Conservation (phyloP, 2,888 invertebrate species). For the Ecdyonurus torrentis region DNA sequence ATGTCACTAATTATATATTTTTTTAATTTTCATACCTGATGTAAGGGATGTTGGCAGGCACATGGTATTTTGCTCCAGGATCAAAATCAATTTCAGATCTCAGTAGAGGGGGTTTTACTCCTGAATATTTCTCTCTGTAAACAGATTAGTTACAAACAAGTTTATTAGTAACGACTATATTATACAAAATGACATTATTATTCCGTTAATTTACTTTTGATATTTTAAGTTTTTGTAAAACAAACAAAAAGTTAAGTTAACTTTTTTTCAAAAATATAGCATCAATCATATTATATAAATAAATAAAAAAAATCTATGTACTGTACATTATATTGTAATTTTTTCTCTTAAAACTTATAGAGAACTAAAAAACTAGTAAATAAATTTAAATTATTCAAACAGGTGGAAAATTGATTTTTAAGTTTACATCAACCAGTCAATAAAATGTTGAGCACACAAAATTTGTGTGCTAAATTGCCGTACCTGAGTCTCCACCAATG, state of each 20-base stretch:
- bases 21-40: constrained; percentile 72
- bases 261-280: no score
- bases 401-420: not conserved
- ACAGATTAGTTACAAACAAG: no score
- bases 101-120: constrained; percentile 69
- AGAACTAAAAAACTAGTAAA: not conserved
- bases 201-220: no score
- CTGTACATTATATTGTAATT: constrained; percentile 12
- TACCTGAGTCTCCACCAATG: constrained; percentile 77
- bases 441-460: not conserved
- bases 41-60: constrained; percentile 79
- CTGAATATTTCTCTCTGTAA: constrained; percentile 66
- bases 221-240: no score
- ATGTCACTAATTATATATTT: not conserved
- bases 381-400: not conserved
- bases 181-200: no score
- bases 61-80: constrained; percentile 82
- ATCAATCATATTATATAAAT: no score
- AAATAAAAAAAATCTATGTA: no score
- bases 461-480: constrained; percentile 1
- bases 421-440: not conserved
- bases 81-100: constrained; percentile 82
- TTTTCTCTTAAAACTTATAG: not conserved
- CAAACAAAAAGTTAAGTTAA: no score
- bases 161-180: no score